Conservation (phyloP, 2,888 invertebrate species). For the Sphaerophoria taeniata region DNA sequence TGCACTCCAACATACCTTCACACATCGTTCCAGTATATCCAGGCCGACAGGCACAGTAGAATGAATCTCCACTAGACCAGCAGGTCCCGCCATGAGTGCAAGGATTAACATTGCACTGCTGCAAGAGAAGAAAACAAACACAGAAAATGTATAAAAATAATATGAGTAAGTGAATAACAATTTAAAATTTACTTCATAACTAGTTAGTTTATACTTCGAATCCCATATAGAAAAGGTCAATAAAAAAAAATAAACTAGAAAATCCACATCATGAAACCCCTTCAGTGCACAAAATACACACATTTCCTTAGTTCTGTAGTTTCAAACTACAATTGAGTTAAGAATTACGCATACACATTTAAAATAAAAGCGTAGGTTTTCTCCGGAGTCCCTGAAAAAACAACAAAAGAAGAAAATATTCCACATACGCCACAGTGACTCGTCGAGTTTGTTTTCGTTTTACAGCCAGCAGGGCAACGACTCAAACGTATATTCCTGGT, state of each 20-base stretch:
- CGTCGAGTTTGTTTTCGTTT: constrained; percentile 27
- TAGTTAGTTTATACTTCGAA: constrained; percentile 45
- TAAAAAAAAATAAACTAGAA: constrained; percentile 7
- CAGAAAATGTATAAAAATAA: constrained; percentile 28
- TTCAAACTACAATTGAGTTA: neutral
- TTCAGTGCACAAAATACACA: constrained; percentile 34
- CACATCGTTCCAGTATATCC: constrained; percentile 92
- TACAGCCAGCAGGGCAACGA: neutral
- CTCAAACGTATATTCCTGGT: neutral
- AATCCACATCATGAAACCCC: neutral
- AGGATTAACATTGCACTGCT: constrained; percentile 89
- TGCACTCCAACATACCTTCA: constrained; percentile 85
- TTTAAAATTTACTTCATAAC: constrained; percentile 67
- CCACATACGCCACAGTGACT: constrained; percentile 46
- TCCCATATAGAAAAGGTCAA: constrained; percentile 37
- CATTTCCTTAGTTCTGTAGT: neutral
- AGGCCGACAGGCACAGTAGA: constrained; percentile 91
- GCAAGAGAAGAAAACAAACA: constrained; percentile 75
- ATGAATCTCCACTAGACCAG: constrained; percentile 89
- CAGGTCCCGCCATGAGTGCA: constrained; percentile 91
- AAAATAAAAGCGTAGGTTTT: constrained; percentile 29
- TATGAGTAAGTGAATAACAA: constrained; percentile 47
- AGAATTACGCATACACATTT: constrained; percentile 37
- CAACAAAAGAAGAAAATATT: constrained; percentile 39
- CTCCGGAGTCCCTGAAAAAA: constrained; percentile 9